Evolutionary conservation across 2,888 invertebrate species (phyloP).

Genomic region (Orchestes rusci): DNA sequence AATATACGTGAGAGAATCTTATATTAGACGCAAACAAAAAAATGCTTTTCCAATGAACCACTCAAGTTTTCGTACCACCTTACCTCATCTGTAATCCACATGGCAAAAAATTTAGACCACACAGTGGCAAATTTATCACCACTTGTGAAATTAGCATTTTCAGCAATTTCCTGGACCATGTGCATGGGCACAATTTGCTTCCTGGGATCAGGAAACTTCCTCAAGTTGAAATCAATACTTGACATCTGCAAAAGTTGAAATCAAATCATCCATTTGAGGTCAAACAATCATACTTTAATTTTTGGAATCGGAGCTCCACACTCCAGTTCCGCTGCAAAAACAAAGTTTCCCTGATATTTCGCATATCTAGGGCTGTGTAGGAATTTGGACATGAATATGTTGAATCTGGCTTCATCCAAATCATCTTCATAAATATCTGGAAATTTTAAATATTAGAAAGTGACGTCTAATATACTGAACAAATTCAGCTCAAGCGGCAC

Average conservation of each 20-base stretch:
- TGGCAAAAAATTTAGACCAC: slow-evolving; percentile 66
- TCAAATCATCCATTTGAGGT: neutral
- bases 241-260: slow-evolving; percentile 44
- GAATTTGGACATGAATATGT: slow-evolving; percentile 59
- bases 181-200: slow-evolving; percentile 72
- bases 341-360: slow-evolving; percentile 60
- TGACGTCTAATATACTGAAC: too few relatives aligned
- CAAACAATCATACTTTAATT: slow-evolving; percentile 44
- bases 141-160: slow-evolving; percentile 51
- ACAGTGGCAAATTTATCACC: slow-evolving; percentile 58
- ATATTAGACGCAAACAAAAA: too few relatives aligned
- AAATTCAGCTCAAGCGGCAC: too few relatives aligned
- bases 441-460: too few relatives aligned
- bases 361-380: slow-evolving; percentile 62
- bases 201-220: slow-evolving; percentile 53
- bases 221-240: slow-evolving; percentile 57
- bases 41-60: neutral
- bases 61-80: neutral
- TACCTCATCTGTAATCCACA: slow-evolving; percentile 73
- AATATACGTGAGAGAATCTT: too few relatives aligned
- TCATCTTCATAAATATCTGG: slow-evolving; percentile 46
- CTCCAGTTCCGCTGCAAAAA: slow-evolving; percentile 51
- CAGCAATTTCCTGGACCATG: slow-evolving; percentile 50
- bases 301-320: slow-evolving; percentile 57
- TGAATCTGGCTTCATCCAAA: slow-evolving; percentile 52